phyloP scores from a whole-genome alignment of 2,797 vertebrate genomes.

The Mus spretus region DNA sequence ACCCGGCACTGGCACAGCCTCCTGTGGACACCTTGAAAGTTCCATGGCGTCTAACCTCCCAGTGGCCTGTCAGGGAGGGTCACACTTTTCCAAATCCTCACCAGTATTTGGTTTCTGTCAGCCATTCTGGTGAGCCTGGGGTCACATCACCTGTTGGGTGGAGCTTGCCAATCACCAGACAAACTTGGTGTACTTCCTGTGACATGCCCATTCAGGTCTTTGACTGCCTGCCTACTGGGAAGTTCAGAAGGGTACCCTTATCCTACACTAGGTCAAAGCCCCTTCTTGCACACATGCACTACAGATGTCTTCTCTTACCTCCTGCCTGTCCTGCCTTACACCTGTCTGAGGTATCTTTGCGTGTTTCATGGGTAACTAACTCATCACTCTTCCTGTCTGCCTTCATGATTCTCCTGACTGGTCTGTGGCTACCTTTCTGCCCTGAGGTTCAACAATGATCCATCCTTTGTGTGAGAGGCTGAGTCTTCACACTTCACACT shows the following conservation, averaged over 20 bases:
- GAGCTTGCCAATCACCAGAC: neutral
- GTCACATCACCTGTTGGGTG: rapidly evolving
- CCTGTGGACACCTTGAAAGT: neutral
- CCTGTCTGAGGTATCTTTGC: rapidly evolving
- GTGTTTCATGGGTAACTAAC: neutral
- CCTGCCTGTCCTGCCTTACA: rapidly evolving
- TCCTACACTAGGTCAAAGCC: neutral
- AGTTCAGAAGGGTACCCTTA: neutral
- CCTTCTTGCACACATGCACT: rapidly evolving
- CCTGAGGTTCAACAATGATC: rapidly evolving
- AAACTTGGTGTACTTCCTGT: neutral
- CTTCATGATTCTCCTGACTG: neutral
- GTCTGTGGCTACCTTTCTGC: neutral
- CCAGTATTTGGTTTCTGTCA: rapidly evolving
- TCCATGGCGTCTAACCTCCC: rapidly evolving
- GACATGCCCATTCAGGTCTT: neutral
- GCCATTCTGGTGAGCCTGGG: rapidly evolving
- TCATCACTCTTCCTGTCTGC: neutral
- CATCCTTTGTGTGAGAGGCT: rapidly evolving
- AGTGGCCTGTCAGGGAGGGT: rapidly evolving
- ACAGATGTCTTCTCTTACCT: rapidly evolving
- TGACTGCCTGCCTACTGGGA: neutral
- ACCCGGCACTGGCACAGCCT: neutral
- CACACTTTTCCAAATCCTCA: rapidly evolving
- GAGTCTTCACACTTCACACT: rapidly evolving